Percentiles rank a stretch among this genome's conserved stretches.
Conservation (phyloP, 2,113 vertebrate species). For the Fregata magnificens region DNA sequence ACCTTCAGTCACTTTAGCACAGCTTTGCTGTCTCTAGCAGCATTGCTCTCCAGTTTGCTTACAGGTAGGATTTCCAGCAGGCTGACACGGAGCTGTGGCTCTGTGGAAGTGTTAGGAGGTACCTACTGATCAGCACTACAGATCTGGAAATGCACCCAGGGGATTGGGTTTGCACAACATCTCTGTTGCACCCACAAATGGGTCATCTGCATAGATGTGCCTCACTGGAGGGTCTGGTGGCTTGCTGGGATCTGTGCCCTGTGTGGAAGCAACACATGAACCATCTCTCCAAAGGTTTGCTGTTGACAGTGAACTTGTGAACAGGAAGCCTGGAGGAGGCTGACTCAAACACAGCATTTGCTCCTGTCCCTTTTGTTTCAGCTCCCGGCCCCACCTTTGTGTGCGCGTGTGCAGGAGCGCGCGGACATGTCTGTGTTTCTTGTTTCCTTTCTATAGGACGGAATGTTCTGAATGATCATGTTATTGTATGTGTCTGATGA, state of each 20-base stretch:
- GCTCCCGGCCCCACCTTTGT: neutral
- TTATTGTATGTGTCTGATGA: constrained; percentile 64
- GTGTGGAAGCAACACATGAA: fast-evolving
- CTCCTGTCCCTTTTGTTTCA: neutral
- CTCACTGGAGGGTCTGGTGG: neutral
- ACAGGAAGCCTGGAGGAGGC: neutral
- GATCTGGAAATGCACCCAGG: neutral
- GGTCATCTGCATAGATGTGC: neutral
- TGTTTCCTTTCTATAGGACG: constrained; percentile 50
- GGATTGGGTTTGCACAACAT: fast-evolving
- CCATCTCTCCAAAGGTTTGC: neutral
- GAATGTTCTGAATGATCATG: constrained; percentile 8
- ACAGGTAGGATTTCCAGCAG: neutral
- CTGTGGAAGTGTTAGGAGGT: neutral
- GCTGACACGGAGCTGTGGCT: neutral
- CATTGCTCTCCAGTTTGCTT: neutral
- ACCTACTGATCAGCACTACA: neutral
- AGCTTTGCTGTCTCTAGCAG: neutral
- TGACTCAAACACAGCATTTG: neutral
- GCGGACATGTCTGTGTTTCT: neutral
- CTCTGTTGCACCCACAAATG: neutral
- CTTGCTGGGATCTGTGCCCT: fast-evolving
- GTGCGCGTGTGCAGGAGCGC: neutral
- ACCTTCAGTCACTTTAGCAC: fast-evolving
- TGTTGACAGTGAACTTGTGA: neutral